Evolutionary conservation across 2,797 vertebrate species (phyloP).

Genomic region (Amphiprion clarkii): DNA sequence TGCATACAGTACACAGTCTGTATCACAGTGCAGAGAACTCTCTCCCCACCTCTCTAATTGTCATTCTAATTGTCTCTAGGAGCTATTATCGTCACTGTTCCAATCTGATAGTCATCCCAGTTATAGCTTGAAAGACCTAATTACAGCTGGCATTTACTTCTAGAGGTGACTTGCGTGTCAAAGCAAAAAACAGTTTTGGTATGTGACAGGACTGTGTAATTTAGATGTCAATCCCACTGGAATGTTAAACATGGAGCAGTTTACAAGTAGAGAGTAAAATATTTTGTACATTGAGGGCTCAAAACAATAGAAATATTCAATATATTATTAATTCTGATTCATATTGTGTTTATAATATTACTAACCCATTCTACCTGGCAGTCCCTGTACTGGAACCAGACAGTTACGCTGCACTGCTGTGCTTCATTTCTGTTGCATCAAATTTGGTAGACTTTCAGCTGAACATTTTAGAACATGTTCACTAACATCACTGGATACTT

Average conservation of each 20-base stretch:
- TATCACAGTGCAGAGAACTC: slow-evolving; percentile 3
- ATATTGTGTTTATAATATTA: no score
- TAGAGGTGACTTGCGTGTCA: slow-evolving; percentile 47
- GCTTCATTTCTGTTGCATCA: no score
- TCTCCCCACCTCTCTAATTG: slow-evolving; percentile 32
- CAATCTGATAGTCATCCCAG: slow-evolving; percentile 43
- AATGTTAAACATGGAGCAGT: background rate
- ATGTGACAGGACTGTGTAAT: slow-evolving; percentile 22
- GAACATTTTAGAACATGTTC: no score
- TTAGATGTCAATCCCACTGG: background rate
- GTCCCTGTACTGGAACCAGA: no score
- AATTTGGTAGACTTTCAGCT: no score
- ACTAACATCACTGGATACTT: no score
- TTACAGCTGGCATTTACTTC: slow-evolving; percentile 53
- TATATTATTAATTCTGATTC: no score
- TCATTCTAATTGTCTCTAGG: slow-evolving; percentile 51
- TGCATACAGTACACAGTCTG: slow-evolving; percentile 11
- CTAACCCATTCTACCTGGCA: no score
- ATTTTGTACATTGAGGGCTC: background rate
- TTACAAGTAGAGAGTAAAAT: background rate
- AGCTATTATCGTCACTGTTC: slow-evolving; percentile 44
- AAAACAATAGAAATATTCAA: background rate
- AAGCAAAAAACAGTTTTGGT: slow-evolving; percentile 19
- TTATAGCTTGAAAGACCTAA: slow-evolving; percentile 47
- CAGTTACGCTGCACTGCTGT: no score